phyloP scores from a whole-genome alignment of 1,140 invertebrate genomes.

The Aphelinus certus region DNA sequence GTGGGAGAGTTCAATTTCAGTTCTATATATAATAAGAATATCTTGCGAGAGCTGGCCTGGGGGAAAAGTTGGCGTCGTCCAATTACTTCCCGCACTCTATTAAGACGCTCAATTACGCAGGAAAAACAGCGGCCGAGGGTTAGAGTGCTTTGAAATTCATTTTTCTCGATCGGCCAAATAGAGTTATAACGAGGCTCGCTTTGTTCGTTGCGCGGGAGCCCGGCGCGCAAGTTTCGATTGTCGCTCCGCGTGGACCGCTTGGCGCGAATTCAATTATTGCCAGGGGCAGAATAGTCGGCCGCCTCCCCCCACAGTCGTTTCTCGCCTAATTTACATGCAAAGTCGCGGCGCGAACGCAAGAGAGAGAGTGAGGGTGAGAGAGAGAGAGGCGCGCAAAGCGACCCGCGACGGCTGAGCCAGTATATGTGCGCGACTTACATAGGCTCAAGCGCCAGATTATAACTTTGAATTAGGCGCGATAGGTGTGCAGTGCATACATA shows the following conservation, averaged over 20 bases:
- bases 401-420: neutral
- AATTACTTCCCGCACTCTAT: too few species aligned
- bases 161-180: neutral
- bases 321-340: constrained; percentile 28
- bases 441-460: constrained; percentile 15
- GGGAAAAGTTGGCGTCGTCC: too few species aligned
- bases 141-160: neutral
- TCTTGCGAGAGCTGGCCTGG: too few species aligned
- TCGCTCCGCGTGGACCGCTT: neutral
- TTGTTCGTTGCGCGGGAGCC: neutral
- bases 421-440: neutral
- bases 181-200: neutral
- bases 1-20: too few species aligned
- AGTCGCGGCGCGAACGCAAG: neutral
- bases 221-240: constrained; percentile 1
- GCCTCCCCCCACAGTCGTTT: neutral
- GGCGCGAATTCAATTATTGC: constrained; percentile 29
- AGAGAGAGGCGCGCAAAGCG: neutral
- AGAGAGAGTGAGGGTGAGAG: constrained; percentile 13
- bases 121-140: too few species aligned
- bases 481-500: too few species aligned
- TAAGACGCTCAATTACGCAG: too few species aligned
- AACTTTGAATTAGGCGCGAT: constrained; percentile 40
- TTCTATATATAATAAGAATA: too few species aligned
- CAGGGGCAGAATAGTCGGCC: too few species aligned